A percentile compares a stretch with the other conserved stretches of the same genome.
Evolutionary conservation across 1,140 invertebrate species (phyloP).

Genomic region (Meloidogyne chitwoodi): DNA sequence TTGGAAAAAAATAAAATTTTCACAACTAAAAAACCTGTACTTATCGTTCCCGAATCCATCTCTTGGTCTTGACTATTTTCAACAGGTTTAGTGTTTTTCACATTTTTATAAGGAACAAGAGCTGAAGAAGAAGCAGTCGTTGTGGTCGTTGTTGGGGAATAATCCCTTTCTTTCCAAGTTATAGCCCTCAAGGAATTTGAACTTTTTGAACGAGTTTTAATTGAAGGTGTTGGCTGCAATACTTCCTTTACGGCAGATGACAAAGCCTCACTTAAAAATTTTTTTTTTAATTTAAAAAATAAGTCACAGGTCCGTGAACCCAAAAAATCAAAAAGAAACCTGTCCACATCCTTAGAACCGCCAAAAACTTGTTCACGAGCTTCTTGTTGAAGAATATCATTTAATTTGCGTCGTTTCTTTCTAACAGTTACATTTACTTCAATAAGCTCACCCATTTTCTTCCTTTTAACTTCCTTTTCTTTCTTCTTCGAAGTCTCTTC

Average conservation of each 20-base stretch:
- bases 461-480: background rate
- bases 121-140: background rate
- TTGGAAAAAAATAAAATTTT: too few relatives aligned
- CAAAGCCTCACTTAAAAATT: background rate
- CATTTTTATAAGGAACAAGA: background rate
- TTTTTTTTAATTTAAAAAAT: too few relatives aligned
- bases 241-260: background rate
- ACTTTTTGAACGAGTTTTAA: background rate
- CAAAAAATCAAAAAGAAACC: background rate
- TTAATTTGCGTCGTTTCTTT: background rate
- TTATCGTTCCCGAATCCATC: too few relatives aligned
- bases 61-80: too few relatives aligned
- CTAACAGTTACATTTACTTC: background rate
- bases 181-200: background rate
- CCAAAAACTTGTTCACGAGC: background rate
- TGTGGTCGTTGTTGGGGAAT: background rate
- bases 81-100: background rate
- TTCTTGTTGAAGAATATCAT: background rate
- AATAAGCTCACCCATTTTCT: background rate
- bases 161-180: background rate
- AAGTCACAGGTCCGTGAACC: too few relatives aligned
- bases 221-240: background rate
- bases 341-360: background rate
- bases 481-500: background rate
- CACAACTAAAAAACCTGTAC: too few relatives aligned